Evolutionary conservation across 2,888 invertebrate species (phyloP).

Genomic region (Ochropleura plecta): DNA sequence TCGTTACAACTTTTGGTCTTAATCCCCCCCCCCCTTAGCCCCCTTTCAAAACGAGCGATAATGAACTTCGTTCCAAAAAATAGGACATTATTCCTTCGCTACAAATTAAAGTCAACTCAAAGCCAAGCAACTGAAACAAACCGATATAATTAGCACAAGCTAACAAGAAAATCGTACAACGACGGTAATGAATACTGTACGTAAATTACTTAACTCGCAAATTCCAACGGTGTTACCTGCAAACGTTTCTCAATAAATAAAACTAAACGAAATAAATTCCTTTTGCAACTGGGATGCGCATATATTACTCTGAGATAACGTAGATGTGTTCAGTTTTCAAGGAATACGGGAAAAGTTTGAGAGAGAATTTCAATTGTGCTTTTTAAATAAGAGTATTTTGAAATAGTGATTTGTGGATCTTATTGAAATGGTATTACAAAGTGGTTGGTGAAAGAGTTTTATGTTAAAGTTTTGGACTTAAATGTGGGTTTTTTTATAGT

Average conservation of each 20-base stretch:
- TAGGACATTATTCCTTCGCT: neutral
- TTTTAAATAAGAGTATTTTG: conserved; percentile 63
- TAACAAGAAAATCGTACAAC: conserved; percentile 43
- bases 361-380: conserved; percentile 63
- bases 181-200: conserved; percentile 44
- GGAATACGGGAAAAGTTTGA: conserved; percentile 56
- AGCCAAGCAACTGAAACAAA: conserved; percentile 24
- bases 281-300: conserved; percentile 68
- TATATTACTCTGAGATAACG: conserved; percentile 67
- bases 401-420: conserved; percentile 60
- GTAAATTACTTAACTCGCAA: conserved; percentile 52
- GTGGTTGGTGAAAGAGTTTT: conserved; percentile 18
- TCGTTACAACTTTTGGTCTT: too few species aligned
- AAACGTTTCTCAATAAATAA: conserved; percentile 65
- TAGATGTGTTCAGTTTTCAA: conserved; percentile 60
- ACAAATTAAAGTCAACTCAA: conserved; percentile 20
- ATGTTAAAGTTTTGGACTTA: conserved; percentile 13
- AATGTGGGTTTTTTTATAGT: neutral
- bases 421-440: conserved; percentile 52
- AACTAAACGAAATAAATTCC: conserved; percentile 66
- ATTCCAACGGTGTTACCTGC: conserved; percentile 53
- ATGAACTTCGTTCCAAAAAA: too few species aligned
- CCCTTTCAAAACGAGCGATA: too few species aligned
- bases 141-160: conserved; percentile 27
- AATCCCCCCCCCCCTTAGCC: too few species aligned